Conservation (phyloP, 2,888 invertebrate species). For the Drosophila kuntzei region DNA sequence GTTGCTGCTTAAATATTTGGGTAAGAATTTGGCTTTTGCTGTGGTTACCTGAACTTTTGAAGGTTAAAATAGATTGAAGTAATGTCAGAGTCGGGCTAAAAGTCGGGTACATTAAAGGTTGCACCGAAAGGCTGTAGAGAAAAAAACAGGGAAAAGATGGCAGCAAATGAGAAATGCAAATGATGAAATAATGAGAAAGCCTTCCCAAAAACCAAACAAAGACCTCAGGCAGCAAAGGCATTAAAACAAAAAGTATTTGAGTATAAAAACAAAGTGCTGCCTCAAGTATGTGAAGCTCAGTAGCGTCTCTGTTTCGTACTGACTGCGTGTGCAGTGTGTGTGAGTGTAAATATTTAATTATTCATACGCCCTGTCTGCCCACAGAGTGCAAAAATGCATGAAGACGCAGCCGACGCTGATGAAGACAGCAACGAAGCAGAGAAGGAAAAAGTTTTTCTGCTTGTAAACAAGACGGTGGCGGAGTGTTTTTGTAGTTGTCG, state of each 20-base stretch:
- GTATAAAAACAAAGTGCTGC: slow-evolving; percentile 73
- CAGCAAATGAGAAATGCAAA: slow-evolving; percentile 74
- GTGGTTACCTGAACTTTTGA: not conserved
- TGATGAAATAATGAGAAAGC: slow-evolving; percentile 69
- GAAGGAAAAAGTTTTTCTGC: slow-evolving; percentile 62
- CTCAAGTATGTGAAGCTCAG: slow-evolving; percentile 45
- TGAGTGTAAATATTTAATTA: slow-evolving; percentile 68
- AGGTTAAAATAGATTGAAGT: slow-evolving; percentile 2
- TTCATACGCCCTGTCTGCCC: slow-evolving; percentile 78
- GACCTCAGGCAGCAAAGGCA: slow-evolving; percentile 54
- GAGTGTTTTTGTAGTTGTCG: slow-evolving; percentile 18
- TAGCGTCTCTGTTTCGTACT: slow-evolving; percentile 25
- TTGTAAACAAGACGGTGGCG: slow-evolving; percentile 53
- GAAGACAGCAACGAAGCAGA: slow-evolving; percentile 33
- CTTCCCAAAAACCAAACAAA: slow-evolving; percentile 55
- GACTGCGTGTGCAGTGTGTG: slow-evolving; percentile 17
- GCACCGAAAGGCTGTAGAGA: slow-evolving; percentile 11
- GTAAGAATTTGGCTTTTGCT: not conserved
- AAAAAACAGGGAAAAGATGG: not conserved
- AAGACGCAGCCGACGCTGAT: slow-evolving; percentile 34
- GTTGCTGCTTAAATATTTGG: slow-evolving; percentile 12
- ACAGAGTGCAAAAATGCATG: slow-evolving; percentile 63
- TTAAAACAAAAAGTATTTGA: slow-evolving; percentile 69
- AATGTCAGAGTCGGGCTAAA: not conserved
- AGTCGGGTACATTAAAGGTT: slow-evolving; percentile 40